phyloP scores from a whole-genome alignment of 2,113 vertebrate genomes.

The Thalassarche chlororhynchos region DNA sequence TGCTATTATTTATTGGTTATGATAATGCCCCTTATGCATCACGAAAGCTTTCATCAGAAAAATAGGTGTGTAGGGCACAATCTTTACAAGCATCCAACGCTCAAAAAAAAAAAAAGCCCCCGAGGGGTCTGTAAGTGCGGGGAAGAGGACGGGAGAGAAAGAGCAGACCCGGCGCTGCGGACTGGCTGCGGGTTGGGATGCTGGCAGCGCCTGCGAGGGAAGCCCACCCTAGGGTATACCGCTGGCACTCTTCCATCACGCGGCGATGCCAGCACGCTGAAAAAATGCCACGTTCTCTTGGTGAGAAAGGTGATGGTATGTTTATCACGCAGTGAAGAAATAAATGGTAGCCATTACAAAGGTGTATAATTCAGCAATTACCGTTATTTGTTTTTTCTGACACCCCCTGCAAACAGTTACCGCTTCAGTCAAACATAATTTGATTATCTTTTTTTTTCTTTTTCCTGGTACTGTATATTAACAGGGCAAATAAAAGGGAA shows the following conservation, averaged over 20 bases:
- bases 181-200: fast-evolving
- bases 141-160: background rate
- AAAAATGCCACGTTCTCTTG: background rate
- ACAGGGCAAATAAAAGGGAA: conserved; percentile 54
- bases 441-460: conserved; percentile 39
- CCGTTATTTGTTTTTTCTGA: conserved; percentile 61
- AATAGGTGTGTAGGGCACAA: background rate
- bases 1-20: background rate
- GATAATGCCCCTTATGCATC: fast-evolving
- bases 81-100: background rate
- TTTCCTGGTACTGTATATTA: conserved; percentile 17
- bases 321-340: background rate
- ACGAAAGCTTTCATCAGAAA: background rate
- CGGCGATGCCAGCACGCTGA: background rate
- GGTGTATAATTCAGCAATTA: conserved; percentile 60
- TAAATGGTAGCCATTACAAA: conserved; percentile 59
- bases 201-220: background rate
- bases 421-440: conserved; percentile 60
- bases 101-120: too few species aligned
- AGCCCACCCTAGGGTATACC: background rate
- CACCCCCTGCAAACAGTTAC: conserved; percentile 54
- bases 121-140: background rate
- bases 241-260: background rate
- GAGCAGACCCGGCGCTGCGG: fast-evolving
- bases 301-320: conserved; percentile 38